Base-by-base conservation (phyloP, 2,113 vertebrate species). In the Anoplopoma fimbria region DNA sequence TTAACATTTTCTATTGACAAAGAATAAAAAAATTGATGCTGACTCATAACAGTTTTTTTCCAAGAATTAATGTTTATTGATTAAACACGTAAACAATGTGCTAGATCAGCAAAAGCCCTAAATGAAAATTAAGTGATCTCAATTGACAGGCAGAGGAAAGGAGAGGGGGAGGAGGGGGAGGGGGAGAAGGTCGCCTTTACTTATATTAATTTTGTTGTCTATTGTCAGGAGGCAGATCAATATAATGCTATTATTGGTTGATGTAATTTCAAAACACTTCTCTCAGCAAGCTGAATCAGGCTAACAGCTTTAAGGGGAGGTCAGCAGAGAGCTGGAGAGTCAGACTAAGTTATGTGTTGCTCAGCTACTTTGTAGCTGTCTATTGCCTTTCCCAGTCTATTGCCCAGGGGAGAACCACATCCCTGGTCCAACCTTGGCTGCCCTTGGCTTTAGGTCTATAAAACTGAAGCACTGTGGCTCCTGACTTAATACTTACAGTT, bases 401-500 rank as follows among this genome's bases (percentile, higher is more conserved):
- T 77, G 47, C 79, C 64, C 75, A 51, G 29, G 73, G 57, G 51
- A 61, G 55, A 55, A 31, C 29, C 1, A 8, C 53, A 60, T 79
- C 74, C 33, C 76, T 34, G 69, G 63, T 62, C n/a, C 38, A 73
- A 85, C 77, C 77, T 70, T 51, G 77, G 67, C 72, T 77, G 80
- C 49, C 85, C 78, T 87, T 88, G 86, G 72, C 36, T 84, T 77
- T 12, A 58, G 82, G 63, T 92, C 77, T 83, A 83, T 38, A 60
- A 23, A 31, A 68, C 38, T 61, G 72, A 81, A 86, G 89, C 81
- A 61, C 77, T 76, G 61, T 34, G 13, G 58, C 82, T 69, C n/a
- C 9, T 14, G 19, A 40, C 33, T 47, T 75, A 17, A 65, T 55
- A 71, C 58, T 49, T 65, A n/a, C 14, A 69, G 77, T 58, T 57